These are phyloP conservation scores for Enteromius mattozi DNA, from an alignment of 2,797 vertebrate genomes.

Conservation along the genomic window DNA sequence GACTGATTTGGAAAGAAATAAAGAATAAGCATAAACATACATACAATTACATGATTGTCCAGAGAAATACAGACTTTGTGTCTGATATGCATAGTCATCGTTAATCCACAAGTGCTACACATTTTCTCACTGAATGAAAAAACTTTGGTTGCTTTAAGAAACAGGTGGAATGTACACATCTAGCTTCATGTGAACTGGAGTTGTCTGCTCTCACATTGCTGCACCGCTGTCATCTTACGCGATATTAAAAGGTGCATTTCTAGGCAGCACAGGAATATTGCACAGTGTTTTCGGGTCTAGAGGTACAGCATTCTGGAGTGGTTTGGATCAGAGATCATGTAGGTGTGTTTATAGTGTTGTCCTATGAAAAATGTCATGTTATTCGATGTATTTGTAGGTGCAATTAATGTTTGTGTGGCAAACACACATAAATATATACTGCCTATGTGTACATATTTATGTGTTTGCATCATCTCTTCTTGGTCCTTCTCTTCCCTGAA, in stretches of 20 bases:
- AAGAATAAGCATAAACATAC: slow-evolving; percentile 14
- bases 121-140: slow-evolving; percentile 9
- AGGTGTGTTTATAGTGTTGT: slow-evolving; percentile 48
- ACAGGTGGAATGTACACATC: slow-evolving; percentile 39
- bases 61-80: slow-evolving; percentile 12
- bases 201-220: slow-evolving; percentile 15
- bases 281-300: slow-evolving; percentile 65
- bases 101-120: slow-evolving; percentile 49
- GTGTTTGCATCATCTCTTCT: slow-evolving; percentile 57
- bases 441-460: slow-evolving; percentile 41
- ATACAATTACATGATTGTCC: slow-evolving; percentile 47
- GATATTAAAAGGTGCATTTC: slow-evolving; percentile 68
- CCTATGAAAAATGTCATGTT: slow-evolving; percentile 8
- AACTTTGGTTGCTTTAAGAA: slow-evolving; percentile 14
- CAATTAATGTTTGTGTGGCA: slow-evolving; percentile 39
- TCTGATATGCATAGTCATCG: slow-evolving; percentile 36
- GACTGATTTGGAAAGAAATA: slow-evolving; percentile 8
- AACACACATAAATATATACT: slow-evolving; percentile 20
- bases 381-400: neutral
- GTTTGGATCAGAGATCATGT: slow-evolving; percentile 45
- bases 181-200: slow-evolving; percentile 18
- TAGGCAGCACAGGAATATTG: slow-evolving; percentile 60
- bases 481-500: slow-evolving; percentile 59
- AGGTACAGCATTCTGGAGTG: slow-evolving; percentile 64
- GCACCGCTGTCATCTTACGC: slow-evolving; percentile 22